Base-by-base conservation (phyloP, 2,888 invertebrate species). In the Heteropelma amictum region DNA sequence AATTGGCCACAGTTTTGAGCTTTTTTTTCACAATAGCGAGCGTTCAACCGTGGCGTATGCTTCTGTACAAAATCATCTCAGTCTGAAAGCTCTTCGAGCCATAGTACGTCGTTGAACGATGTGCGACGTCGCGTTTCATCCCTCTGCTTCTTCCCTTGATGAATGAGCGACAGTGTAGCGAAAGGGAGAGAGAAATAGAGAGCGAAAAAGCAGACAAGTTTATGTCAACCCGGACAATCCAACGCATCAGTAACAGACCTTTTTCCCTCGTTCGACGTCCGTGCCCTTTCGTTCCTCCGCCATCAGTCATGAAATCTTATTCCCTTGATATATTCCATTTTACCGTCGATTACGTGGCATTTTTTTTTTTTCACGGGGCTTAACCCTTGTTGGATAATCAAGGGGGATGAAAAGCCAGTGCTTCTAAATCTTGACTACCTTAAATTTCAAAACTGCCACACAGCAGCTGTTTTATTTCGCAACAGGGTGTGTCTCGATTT, bases 1-100 rank as follows among this genome's bases (percentile, higher is more conserved):
- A 75, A 80, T 78, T 78, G 70, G 67, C 65, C 67, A 54, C 61
- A 71, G 68, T 77, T 77, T 74, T 53, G 56, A 28, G 51, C 45
- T 40, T 64, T 60, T 68, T 67, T 61, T 74, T 72, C 35, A 54
- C 63, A 74, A 68, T 64, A 45, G 40, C 61, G 51, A 70, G 42
- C 47, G 67, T 23, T 40, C 42, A 28, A n/a, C 45, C 42, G 10
- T 47, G 47, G 42, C 21, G 40, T 58, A 19, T 19, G 26, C 28
- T 28, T 17, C 17, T 53, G 40, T 40, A 53, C 38, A 54, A 54
- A 65, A 42, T 23, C 45, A 53, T 12, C 21, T 42, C 12, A 21
- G 30, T 21, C 56, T 14, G 49, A 67, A 67, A 12, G 42, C 33
- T 35, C 65, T 17, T 14, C 10, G 58, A 26, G 14, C 14, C 49